These are phyloP conservation scores for Drosophila pullipes DNA, from an alignment of 2,888 invertebrate species.

Conservation along the genomic window DNA sequence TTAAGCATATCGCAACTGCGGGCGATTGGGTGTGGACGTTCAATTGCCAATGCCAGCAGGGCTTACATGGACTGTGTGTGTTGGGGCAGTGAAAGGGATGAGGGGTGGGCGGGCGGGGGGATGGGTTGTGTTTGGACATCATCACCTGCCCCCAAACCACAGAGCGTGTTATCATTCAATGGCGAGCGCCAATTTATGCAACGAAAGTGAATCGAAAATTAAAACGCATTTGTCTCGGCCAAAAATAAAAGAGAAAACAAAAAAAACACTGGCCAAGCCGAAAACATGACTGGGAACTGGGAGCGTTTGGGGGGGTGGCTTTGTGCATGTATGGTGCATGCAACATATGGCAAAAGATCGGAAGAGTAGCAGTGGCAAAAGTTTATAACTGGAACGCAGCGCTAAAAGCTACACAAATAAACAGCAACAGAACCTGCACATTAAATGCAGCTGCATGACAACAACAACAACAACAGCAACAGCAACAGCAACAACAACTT, in stretches of 20 bases:
- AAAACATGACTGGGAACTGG: not conserved
- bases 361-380: slow-evolving; percentile 15
- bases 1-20: slow-evolving; percentile 74
- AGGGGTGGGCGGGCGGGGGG: no score
- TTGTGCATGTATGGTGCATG: not conserved
- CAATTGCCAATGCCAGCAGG: slow-evolving; percentile 9
- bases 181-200: not conserved
- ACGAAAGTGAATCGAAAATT: not conserved
- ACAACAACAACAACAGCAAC: slow-evolving; percentile 25
- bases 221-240: not conserved
- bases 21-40: slow-evolving; percentile 41
- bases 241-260: not conserved
- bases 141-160: no score
- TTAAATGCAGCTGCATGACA: slow-evolving; percentile 56
- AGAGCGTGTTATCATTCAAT: no score
- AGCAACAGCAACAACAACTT: slow-evolving; percentile 26
- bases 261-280: not conserved
- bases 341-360: slow-evolving; percentile 44
- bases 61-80: not conserved
- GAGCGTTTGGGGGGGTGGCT: not conserved
- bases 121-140: not conserved
- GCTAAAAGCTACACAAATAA: slow-evolving; percentile 48
- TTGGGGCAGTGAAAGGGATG: not conserved
- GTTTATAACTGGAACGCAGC: slow-evolving; percentile 53
- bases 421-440: slow-evolving; percentile 53